Evolutionary conservation across 2,888 invertebrate genomes (phyloP), one percentile per base, ranked within the genome.

Genomic region (Drepana falcataria): DNA sequence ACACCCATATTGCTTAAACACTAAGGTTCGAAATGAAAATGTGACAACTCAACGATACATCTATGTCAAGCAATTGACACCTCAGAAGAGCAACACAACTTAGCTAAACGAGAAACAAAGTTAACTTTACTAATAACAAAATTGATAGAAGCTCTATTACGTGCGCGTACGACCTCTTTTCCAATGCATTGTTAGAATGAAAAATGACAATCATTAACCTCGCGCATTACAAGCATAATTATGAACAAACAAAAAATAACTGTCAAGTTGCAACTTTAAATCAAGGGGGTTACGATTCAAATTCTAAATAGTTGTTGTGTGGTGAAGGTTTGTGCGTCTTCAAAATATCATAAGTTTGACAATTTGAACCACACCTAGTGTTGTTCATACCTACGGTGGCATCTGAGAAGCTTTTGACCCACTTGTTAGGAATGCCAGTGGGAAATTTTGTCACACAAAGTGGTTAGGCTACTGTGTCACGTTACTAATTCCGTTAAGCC

Each of bases 61-160:
- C 67, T 69, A 72, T 73, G 78, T 71, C 69, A 66, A 75, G 71
- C 74, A 73, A 77, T 80, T 78, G 81, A 80, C 80, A 80, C 76
- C 69, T 75, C 68, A 67, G 57, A 60, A 71, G 70, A 21, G 21
- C 21, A 21, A 21, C 21, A 21, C 21, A 21, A 73, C 74, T 75
- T 71, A 48, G 35, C 41, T 49, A 63, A 63, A 57, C 56, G 65
- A 69, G 65, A 66, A 55, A 66, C 73, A 58, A 56, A 57, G 9
- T 35, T 59, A 59, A 61, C 53, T 60, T 55, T 62, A 37, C 60
- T 9, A 41, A 47, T 21, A 3, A 0, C 34, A 48, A 56, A 63
- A 44, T 48, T 40, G 7, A 51, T 6, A 1, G 5, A 3, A 5
- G 4, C 51, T 40, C 5, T 54, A 48, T 48, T 47, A 3, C 3